Evolutionary conservation across 2,888 invertebrate species (phyloP).

Genomic region (Drosophila siamana): DNA sequence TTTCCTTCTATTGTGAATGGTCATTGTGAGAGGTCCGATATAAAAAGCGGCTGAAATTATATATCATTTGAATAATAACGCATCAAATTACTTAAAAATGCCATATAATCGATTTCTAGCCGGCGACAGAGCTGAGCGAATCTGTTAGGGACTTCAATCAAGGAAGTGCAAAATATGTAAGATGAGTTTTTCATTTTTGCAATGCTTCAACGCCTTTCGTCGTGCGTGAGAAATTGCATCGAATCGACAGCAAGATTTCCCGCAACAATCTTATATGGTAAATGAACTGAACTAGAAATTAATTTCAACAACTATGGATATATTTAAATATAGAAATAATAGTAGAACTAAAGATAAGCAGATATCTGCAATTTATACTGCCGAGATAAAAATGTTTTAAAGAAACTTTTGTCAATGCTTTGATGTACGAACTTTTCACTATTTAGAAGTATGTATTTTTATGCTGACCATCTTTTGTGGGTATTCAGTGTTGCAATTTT

Average conservation of each 20-base stretch:
- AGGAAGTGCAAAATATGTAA: constrained; percentile 20
- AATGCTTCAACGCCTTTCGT: background rate
- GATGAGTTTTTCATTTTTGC: background rate
- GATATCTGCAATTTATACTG: no score
- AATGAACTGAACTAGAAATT: no score
- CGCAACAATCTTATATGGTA: background rate
- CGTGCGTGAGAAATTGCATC: background rate
- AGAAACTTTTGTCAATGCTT: no score
- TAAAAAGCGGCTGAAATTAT: constrained; percentile 63
- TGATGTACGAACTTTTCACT: no score
- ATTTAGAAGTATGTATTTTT: no score
- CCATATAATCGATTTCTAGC: constrained; percentile 55
- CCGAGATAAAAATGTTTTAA: no score
- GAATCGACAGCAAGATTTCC: no score
- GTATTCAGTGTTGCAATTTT: no score
- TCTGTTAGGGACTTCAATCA: background rate
- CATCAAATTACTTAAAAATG: constrained; percentile 63
- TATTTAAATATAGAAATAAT: no score
- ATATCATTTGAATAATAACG: constrained; percentile 78
- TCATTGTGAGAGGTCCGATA: constrained; percentile 12
- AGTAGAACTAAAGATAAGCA: no score
- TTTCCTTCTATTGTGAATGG: constrained; percentile 17
- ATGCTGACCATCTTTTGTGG: background rate
- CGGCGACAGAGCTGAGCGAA: constrained; percentile 33
- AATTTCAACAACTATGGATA: no score